Base-by-base conservation (phyloP, 2,888 invertebrate genomes). In the Thymelicus lineola region DNA sequence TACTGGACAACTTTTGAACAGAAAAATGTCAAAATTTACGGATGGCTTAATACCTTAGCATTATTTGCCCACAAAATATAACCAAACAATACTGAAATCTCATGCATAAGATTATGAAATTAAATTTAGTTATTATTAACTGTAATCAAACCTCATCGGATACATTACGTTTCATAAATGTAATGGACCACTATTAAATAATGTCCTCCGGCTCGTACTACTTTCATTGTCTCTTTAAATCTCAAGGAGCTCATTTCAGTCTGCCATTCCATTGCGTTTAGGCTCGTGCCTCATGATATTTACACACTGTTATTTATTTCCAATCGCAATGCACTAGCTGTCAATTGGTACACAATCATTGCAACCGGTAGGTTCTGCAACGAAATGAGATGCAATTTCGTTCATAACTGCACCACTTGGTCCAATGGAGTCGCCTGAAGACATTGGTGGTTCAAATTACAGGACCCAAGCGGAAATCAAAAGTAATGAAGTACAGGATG, bases 361-460 rank as follows among this genome's bases (percentile, higher is more conserved):
- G 83, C 84, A 84, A 82, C 85, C 80, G 85, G 82, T 86, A 80
- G 82, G 83, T 84, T 83, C 84, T 78, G 82, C 81, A 80, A 81
- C 81, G 80, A 87, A 90, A 90, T 89, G 86, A 88, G 87, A 80
- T 85, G 86, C 87, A 91, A 92, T 91, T 91, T 90, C 77, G 84
- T 84, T 85, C 87, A 88, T 86, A 89, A 85, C 87, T 89, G 88
- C 86, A 86, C 86, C 86, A 80, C 80, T 82, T 76, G 78, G 76
- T 57, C 68, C 78, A 76, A 77, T 77, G 81, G 79, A 77, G 80
- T 79, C 82, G 86, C 89, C 87, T 81, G 80, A 76, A 86, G 90
- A 79, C 82, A 79, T 77, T 61, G 67, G 46, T 74, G 79, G 77
- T 63, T 3, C 71, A 79, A 84, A 80, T 69, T 53, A 76, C 4